phyloP scores from a whole-genome alignment of 2,113 vertebrate species.

The Thermophis baileyi region DNA sequence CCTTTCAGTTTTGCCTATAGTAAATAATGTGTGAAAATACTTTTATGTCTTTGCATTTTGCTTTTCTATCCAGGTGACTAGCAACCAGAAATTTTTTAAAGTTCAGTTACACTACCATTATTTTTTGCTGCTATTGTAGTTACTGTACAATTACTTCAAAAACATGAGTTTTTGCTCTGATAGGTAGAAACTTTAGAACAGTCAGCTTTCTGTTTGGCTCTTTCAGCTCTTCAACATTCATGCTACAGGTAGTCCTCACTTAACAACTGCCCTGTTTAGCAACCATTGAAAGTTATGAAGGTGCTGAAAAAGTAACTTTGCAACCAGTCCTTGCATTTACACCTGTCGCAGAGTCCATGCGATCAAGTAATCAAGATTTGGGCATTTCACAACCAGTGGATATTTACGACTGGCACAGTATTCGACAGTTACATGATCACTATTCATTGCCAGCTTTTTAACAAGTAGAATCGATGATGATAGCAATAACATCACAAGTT shows the following conservation, averaged over 20 bases:
- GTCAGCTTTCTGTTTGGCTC: not conserved
- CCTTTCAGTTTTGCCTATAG: not conserved
- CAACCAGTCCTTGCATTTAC: not conserved
- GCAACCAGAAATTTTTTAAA: not conserved
- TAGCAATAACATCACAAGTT: not conserved
- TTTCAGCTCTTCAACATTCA: not conserved
- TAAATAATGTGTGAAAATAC: constrained; percentile 9
- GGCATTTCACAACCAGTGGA: not conserved
- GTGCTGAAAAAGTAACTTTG: not conserved
- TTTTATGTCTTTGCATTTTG: not conserved
- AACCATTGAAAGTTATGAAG: not conserved
- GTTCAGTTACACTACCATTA: not conserved
- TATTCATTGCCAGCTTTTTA: not conserved
- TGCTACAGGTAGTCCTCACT: not conserved
- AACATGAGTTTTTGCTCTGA: not conserved
- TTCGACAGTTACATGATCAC: not conserved
- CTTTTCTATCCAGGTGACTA: not conserved
- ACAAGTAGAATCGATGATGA: not conserved
- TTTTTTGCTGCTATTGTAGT: not conserved
- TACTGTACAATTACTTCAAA: not conserved
- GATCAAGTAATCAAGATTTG: not conserved
- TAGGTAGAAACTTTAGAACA: not conserved
- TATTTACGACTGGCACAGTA: not conserved
- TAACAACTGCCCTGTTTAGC: not conserved
- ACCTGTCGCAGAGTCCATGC: not conserved